A percentile compares a stretch with the other conserved stretches of the same genome.
These are phyloP conservation scores for Patella ulyssiponensis DNA, from an alignment of 2,888 invertebrate species.

Conservation along the genomic window DNA sequence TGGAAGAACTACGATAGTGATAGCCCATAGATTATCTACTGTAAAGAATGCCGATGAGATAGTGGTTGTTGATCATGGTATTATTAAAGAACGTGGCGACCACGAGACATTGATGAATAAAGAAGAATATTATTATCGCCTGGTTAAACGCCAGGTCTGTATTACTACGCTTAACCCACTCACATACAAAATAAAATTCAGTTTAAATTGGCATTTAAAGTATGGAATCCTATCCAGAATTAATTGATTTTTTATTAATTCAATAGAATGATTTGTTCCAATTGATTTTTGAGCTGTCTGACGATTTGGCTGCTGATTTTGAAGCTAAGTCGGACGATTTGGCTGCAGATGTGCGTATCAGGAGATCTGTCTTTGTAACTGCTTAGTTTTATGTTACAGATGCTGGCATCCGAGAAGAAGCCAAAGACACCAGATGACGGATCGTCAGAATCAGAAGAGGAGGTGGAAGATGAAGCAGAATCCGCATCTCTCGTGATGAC, in stretches of 20 bases:
- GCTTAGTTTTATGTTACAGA: too few species aligned
- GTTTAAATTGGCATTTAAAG: neutral
- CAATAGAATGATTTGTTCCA: too few species aligned
- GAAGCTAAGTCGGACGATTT: too few species aligned
- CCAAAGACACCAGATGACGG: too few species aligned
- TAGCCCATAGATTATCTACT: slow-evolving; percentile 73
- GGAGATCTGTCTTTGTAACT: too few species aligned
- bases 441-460: too few species aligned
- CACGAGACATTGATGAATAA: slow-evolving; percentile 72
- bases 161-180: slow-evolving; percentile 2
- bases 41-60: slow-evolving; percentile 74
- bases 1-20: slow-evolving; percentile 71
- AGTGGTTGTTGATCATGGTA: slow-evolving; percentile 74
- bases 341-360: too few species aligned
- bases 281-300: too few species aligned
- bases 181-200: neutral
- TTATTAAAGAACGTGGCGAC: slow-evolving; percentile 72
- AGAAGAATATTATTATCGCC: slow-evolving; percentile 70
- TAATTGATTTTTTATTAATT: neutral
- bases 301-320: too few species aligned
- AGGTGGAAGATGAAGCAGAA: too few species aligned
- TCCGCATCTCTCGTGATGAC: too few species aligned
- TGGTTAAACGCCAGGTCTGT: slow-evolving; percentile 70
- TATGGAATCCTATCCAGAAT: neutral
- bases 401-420: too few species aligned